Evolutionary conservation across 2,888 invertebrate genomes (phyloP), one percentile per base, ranked within the genome.

Genomic region (Pristionchus mayeri): DNA sequence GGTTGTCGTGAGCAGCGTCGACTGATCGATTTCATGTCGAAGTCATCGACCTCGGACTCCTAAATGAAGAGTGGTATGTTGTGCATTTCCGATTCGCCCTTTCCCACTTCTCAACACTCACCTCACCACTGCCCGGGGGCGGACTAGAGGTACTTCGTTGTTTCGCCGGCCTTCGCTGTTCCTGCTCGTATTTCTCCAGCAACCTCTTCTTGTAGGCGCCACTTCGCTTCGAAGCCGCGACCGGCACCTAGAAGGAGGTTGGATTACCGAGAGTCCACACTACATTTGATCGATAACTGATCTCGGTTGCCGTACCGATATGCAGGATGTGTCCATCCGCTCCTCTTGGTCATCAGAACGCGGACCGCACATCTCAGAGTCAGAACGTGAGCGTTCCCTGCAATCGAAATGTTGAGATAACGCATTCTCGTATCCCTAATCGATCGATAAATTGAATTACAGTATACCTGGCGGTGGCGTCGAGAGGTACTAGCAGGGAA

Each of bases 381-480:
- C 92, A 9, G 92, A 92, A 21, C 92, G 89, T 63, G 90, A 90
- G 18, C 92, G 88, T 75, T 91, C 93, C 75, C 91, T 87, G 75
- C 9, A 67, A 21, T 67, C 67, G 67, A 67, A 37, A 37, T 18
- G 34, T 34, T 34, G 34, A 48, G 34, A n/a, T 76, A 76, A 44
- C 44, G 75, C 48, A 75, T 27, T 30, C 27, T 52, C 54, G 54
- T 54, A 54, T 4, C 54, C 60, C 24, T 6, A 34, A n/a, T 48
- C 75, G 30, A 50, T 50, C 80, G 16, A 44, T 40, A 40, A 71
- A 34, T 11, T 71, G 7, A 34, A 21, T 37, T 30, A 78, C 76
- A 21, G 50, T 50, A 78, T 78, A 84, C 84, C 84, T 84, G 9
- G 71, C 48, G 6, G 75, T n/a, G 16, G 71, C 16, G 24, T 67